phyloP scores from a whole-genome alignment of 64 coral and sea anemone species.

The Acropora tenuis region DNA sequence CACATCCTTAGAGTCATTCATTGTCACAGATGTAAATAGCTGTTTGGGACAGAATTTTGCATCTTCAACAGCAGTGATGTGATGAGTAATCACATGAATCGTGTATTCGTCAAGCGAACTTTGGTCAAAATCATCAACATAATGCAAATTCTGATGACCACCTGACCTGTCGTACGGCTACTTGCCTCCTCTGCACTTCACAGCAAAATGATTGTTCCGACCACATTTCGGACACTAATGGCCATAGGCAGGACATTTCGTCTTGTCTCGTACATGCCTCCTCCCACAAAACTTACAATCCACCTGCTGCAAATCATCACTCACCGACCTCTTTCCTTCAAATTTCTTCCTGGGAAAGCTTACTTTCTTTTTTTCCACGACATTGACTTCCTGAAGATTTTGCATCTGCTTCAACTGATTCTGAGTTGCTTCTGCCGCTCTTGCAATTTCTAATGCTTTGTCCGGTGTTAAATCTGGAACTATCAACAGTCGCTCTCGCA shows the following conservation, averaged over 20 bases:
- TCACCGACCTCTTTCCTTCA: neutral
- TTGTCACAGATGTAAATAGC: neutral
- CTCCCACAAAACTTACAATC: no score
- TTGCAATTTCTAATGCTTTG: neutral
- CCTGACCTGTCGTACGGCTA: neutral
- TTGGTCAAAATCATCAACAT: neutral
- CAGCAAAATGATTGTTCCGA: conserved; percentile 4
- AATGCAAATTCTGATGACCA: conserved; percentile 10
- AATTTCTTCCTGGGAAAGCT: no score
- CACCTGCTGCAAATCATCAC: no score
- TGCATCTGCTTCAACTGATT: no score
- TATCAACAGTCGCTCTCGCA: neutral
- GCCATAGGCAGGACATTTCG: no score
- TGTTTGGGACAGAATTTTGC: neutral
- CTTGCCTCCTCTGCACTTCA: neutral
- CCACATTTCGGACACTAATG: neutral
- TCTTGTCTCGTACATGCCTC: no score
- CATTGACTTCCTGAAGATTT: no score
- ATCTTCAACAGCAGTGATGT: neutral
- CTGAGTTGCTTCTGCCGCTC: neutral
- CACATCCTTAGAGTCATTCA: conserved; percentile 22
- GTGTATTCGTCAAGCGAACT: no score
- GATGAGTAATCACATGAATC: no score
- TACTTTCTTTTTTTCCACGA: no score
- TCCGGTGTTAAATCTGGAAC: neutral